A percentile compares a stretch with the other conserved stretches of the same genome.
Evolutionary conservation across 2,113 vertebrate species (phyloP).

Genomic region (Microtus ochrogaster): DNA sequence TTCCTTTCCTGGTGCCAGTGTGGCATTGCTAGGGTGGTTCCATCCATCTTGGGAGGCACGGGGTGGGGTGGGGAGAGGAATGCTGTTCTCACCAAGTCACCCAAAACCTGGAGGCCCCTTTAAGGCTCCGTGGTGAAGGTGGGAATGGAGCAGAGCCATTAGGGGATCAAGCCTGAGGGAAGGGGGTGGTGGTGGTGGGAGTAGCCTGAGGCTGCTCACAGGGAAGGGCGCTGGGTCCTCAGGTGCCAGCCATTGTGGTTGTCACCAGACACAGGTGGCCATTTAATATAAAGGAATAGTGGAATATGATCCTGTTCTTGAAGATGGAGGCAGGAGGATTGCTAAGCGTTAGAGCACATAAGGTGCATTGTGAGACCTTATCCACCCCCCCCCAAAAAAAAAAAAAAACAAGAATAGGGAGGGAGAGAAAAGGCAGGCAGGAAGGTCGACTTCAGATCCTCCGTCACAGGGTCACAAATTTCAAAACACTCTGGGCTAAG

Average conservation of each 20-base stretch:
- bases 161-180: too few relatives aligned
- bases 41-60: neutral
- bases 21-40: neutral
- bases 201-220: neutral
- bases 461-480: neutral
- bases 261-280: neutral
- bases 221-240: neutral
- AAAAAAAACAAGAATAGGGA: too few relatives aligned
- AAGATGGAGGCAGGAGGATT: neutral
- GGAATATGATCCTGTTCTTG: neutral
- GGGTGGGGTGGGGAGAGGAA: neutral
- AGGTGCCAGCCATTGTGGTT: neutral
- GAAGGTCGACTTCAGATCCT: neutral
- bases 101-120: neutral
- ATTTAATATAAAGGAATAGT: neutral
- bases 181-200: rapidly evolving
- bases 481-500: neutral
- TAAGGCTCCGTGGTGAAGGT: neutral
- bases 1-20: neutral
- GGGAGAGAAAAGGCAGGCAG: neutral
- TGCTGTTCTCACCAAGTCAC: neutral
- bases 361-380: neutral
- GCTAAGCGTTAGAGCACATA: neutral
- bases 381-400: too few relatives aligned
- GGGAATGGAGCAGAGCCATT: neutral